Conservation (phyloP, 1,140 invertebrate genomes). For the Euborellia annulipes region DNA sequence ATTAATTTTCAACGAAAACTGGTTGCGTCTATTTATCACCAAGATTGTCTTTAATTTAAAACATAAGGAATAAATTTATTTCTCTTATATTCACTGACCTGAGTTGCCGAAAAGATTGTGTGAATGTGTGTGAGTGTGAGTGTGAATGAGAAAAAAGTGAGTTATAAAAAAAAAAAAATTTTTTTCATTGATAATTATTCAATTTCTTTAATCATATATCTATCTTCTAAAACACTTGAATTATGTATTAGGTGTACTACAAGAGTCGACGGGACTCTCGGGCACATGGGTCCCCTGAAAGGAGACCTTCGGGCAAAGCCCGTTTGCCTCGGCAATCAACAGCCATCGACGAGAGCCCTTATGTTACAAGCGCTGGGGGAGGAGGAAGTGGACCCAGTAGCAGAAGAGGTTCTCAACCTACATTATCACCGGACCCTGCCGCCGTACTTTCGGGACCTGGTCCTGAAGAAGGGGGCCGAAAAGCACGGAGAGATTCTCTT, state of each 20-base stretch:
- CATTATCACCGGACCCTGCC: slow-evolving; percentile 56
- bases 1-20: no score
- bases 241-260: slow-evolving; percentile 11
- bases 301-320: slow-evolving; percentile 26
- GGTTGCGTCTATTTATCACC: no score
- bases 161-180: no score
- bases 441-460: slow-evolving; percentile 31
- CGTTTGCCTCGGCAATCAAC: slow-evolving; percentile 70
- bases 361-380: slow-evolving; percentile 41
- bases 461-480: slow-evolving; percentile 31
- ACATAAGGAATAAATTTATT: no score
- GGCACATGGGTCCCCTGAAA: slow-evolving; percentile 34
- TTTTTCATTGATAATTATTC: no score
- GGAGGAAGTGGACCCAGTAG: slow-evolving; percentile 20
- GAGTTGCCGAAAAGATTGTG: no score
- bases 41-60: no score
- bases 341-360: slow-evolving; percentile 65
- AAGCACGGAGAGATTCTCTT: slow-evolving; percentile 63
- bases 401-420: slow-evolving; percentile 59
- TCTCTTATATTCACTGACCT: no score
- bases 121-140: no score
- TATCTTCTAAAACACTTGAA: no score
- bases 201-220: no score
- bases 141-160: no score
- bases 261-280: slow-evolving; percentile 47